phyloP scores from a whole-genome alignment of 2,888 invertebrate genomes.

The Aphodius sticticus region DNA sequence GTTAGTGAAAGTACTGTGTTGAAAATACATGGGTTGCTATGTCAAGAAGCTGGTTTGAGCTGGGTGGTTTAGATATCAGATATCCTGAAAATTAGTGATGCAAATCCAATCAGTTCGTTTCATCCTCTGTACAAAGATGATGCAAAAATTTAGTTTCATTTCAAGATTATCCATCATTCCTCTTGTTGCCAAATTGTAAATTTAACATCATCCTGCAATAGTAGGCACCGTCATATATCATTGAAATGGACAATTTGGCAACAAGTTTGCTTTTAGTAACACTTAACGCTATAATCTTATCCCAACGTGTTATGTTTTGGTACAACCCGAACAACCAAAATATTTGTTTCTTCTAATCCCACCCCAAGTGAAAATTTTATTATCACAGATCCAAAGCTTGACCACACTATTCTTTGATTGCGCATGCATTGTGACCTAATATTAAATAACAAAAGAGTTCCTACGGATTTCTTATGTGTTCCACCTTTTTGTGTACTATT shows the following conservation, averaged over 20 bases:
- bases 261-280: constrained; percentile 12
- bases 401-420: constrained; percentile 59
- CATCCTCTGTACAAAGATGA: constrained; percentile 29
- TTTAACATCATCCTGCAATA: background rate
- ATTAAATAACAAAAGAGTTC: constrained; percentile 12
- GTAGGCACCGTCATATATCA: constrained; percentile 17
- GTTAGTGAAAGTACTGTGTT: constrained; percentile 50
- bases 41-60: constrained; percentile 60
- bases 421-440: constrained; percentile 50
- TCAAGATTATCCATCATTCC: background rate
- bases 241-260: constrained; percentile 5
- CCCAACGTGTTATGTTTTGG: constrained; percentile 47
- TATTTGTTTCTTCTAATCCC: constrained; percentile 42
- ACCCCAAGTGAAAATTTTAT: constrained; percentile 37
- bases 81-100: background rate
- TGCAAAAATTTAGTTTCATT: constrained; percentile 38
- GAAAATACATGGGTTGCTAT: constrained; percentile 45
- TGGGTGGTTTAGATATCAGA: constrained; percentile 47
- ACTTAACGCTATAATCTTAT: constrained; percentile 27
- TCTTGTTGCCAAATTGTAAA: constrained; percentile 6
- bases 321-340: constrained; percentile 35
- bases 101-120: constrained; percentile 12
- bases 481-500: constrained; percentile 19
- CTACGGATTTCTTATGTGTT: constrained; percentile 10
- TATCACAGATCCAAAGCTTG: constrained; percentile 49